phyloP scores from a whole-genome alignment of 1,140 invertebrate genomes.

The Drosophila arizonae region DNA sequence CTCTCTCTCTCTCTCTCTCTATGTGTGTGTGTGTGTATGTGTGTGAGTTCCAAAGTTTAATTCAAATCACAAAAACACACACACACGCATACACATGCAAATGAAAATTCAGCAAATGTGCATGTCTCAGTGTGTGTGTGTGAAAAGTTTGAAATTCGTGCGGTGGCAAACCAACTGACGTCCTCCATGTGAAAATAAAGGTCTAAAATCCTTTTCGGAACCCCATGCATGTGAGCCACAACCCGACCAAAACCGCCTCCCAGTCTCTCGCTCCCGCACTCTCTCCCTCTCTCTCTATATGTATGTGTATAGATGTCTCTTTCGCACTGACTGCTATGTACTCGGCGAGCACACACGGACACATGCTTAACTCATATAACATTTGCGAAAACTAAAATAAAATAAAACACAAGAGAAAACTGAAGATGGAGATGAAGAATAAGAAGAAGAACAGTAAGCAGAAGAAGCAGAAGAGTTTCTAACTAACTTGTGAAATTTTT shows the following conservation, averaged over 20 bases:
- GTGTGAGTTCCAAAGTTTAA: constrained; percentile 71
- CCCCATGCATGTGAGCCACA: constrained; percentile 28
- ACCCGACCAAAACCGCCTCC: not conserved
- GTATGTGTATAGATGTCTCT: not conserved
- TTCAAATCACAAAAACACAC: constrained; percentile 73
- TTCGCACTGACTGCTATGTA: constrained; percentile 15
- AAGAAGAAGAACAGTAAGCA: not conserved
- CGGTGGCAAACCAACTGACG: constrained; percentile 74
- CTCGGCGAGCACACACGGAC: constrained; percentile 5
- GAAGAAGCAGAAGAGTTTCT: constrained; percentile 34
- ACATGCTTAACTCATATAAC: constrained; percentile 7
- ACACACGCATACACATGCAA: no score
- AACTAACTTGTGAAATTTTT: constrained; percentile 70
- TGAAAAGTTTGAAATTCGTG: constrained; percentile 77
- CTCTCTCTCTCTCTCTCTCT: no score
- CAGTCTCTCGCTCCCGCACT: not conserved
- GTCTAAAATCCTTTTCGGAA: constrained; percentile 73
- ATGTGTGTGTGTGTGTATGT: constrained; percentile 7
- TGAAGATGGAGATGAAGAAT: constrained; percentile 10
- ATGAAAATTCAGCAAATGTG: no score
- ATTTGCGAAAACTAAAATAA: constrained; percentile 61
- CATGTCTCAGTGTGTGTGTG: constrained; percentile 18
- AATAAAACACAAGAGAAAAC: constrained; percentile 25
- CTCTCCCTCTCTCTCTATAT: not conserved
- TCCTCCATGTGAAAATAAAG: constrained; percentile 68